These are phyloP conservation scores for Sarcophaga rosellei DNA, from an alignment of 2,888 invertebrate species.

Conservation along the genomic window DNA sequence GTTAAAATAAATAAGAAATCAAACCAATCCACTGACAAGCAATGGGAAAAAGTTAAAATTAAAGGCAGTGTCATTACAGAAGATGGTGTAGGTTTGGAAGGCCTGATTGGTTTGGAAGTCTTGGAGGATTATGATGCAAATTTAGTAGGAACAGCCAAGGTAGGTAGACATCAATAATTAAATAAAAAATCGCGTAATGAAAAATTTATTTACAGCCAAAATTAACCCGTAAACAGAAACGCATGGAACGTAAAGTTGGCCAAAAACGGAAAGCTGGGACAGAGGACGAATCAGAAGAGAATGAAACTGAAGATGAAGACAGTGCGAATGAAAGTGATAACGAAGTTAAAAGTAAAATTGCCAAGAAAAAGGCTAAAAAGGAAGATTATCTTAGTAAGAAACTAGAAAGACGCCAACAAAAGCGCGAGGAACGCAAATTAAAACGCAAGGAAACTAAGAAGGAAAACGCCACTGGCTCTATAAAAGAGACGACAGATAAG, in stretches of 20 bases:
- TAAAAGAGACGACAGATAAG: constrained; percentile 44
- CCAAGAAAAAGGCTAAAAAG: constrained; percentile 71
- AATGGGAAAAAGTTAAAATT: constrained; percentile 86
- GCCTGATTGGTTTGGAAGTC: constrained; percentile 90
- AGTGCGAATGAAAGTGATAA: constrained; percentile 38
- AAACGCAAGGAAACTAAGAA: constrained; percentile 66
- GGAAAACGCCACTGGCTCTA: constrained; percentile 43
- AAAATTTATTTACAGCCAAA: constrained; percentile 48
- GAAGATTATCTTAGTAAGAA: constrained; percentile 71
- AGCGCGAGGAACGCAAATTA: constrained; percentile 73
- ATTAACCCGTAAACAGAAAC: constrained; percentile 61
- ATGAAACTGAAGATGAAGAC: constrained; percentile 33
- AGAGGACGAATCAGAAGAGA: not conserved
- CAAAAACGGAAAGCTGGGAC: constrained; percentile 68
- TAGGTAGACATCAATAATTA: constrained; percentile 71
- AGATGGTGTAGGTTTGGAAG: constrained; percentile 83
- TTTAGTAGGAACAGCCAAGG: constrained; percentile 81
- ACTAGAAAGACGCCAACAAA: constrained; percentile 71
- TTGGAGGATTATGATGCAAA: constrained; percentile 85
- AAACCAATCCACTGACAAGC: constrained; percentile 13
- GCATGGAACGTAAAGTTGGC: constrained; percentile 60
- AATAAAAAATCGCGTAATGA: not conserved
- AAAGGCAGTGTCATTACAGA: constrained; percentile 83
- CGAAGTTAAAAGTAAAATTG: not conserved
- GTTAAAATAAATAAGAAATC: constrained; percentile 45